Evolutionary conservation across 2,888 invertebrate genomes (phyloP), one percentile per base, ranked within the genome.

Genomic region (Himalopsyche tibetana): DNA sequence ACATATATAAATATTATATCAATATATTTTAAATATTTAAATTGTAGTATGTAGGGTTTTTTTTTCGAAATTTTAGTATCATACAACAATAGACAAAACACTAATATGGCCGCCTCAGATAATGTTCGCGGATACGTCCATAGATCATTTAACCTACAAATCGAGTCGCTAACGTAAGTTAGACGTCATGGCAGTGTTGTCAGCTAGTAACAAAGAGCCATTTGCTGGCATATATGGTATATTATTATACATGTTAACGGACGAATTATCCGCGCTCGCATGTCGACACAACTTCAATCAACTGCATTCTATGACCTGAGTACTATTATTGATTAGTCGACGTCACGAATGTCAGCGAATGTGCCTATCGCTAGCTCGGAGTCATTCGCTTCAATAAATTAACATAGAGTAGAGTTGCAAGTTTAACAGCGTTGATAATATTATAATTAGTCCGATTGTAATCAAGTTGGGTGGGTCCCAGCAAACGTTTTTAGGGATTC

Each of bases 281-380:
- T 63, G 63, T 63, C 63, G 28, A n/a, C 63, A 63, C 63, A 63
- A 63, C 19, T 5, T 11, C 6, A 63, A 63, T 63, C 63, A 63
- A 63, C 63, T 63, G 63, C 63, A 63, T 63, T 63, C 19, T 63
- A 28, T 19, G 63, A 63, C 19, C 63, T 15, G 63, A 19, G 63
- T 28, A 19, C 63, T 15, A 63, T 63, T 63, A 63, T 63, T 63
- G 63, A 63, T 63, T 63, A 11, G 63, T 19, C 11, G 6, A 63
- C 63, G 63, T 63, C 63, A 63, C 63, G 63, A 63, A 28, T 63
- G 63, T 56, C 45, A 45, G 45, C 45, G 56, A 19, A 17, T 56
- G 8, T 63, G 19, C 63, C 19, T 28, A 63, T 63, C 63, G 11
- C 19, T 19, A 19, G 19, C 28, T 51, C 4, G 51, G 15, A 5